These are phyloP conservation scores for Embidobia sp. DNA, from an alignment of 2,888 invertebrate genomes.

Conservation along the genomic window DNA sequence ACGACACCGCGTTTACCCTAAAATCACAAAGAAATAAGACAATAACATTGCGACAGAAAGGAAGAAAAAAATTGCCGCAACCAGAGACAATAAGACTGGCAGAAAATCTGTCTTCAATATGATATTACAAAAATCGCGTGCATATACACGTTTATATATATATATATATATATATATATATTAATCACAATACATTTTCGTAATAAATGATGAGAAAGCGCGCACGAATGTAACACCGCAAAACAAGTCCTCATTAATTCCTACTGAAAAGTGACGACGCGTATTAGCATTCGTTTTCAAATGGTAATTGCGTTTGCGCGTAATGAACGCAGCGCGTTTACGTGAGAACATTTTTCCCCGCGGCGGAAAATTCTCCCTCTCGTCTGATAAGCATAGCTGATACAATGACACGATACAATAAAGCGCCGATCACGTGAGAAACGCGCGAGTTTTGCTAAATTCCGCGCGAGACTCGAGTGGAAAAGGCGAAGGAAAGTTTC, in stretches of 20 bases:
- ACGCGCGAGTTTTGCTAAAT: not conserved
- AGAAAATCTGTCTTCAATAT: constrained; percentile 28
- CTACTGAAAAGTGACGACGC: constrained; percentile 64
- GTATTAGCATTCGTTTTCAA: constrained; percentile 65
- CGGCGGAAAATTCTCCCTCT: constrained; percentile 7
- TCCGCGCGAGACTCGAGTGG: not conserved
- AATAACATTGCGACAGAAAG: constrained; percentile 13
- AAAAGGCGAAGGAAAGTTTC: constrained; percentile 4
- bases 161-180: too few species aligned
- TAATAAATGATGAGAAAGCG: constrained; percentile 55
- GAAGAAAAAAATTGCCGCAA: constrained; percentile 10
- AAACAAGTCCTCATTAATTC: constrained; percentile 64
- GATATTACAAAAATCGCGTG: constrained; percentile 40
- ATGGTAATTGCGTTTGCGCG: constrained; percentile 62
- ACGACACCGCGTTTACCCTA: not conserved
- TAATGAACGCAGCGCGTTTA: constrained; percentile 56
- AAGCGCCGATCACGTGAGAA: constrained; percentile 40
- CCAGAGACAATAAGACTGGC: constrained; percentile 13
- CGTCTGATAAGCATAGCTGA: constrained; percentile 46
- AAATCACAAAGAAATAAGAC: constrained; percentile 21
- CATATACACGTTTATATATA: too few species aligned
- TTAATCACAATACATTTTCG: constrained; percentile 58
- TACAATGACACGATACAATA: constrained; percentile 50
- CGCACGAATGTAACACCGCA: constrained; percentile 27
- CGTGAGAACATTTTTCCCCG: constrained; percentile 63